phyloP scores from a whole-genome alignment of 2,888 invertebrate genomes.

The Mechanitis mazaeus region DNA sequence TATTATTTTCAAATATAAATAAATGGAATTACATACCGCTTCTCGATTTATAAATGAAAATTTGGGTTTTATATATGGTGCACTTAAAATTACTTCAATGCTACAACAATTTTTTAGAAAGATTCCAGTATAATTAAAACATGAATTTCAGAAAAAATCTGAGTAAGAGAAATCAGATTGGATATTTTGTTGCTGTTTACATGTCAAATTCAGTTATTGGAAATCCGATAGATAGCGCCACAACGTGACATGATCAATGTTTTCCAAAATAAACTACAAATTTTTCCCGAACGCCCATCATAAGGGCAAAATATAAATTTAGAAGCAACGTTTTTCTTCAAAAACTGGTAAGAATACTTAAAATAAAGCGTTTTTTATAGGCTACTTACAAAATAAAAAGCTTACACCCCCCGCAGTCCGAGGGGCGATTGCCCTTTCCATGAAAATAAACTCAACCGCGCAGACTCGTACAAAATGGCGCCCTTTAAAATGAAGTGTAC shows the following conservation, averaged over 20 bases:
- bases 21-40: too few species aligned
- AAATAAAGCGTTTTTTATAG: slow-evolving; percentile 32
- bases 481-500: slow-evolving; percentile 72
- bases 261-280: slow-evolving; percentile 73
- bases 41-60: too few species aligned
- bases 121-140: too few species aligned
- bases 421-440: slow-evolving; percentile 74
- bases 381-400: slow-evolving; percentile 43
- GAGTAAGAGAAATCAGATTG: too few species aligned
- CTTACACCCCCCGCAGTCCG: slow-evolving; percentile 63
- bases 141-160: too few species aligned
- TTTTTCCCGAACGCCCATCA: slow-evolving; percentile 55
- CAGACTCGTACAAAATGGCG: slow-evolving; percentile 85
- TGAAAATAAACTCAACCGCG: slow-evolving; percentile 73
- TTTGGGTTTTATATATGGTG: too few species aligned
- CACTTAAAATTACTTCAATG: too few species aligned
- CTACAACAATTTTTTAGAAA: too few species aligned
- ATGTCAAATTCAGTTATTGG: slow-evolving; percentile 55
- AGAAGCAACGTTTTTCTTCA: slow-evolving; percentile 35
- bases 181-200: slow-evolving; percentile 21
- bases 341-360: slow-evolving; percentile 53
- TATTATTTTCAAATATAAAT: too few species aligned
- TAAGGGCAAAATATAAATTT: slow-evolving; percentile 40
- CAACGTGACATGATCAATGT: slow-evolving; percentile 63
- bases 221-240: slow-evolving; percentile 58